Evolutionary conservation across 2,113 vertebrate species (phyloP), one percentile per base, ranked within the genome.

Genomic region (Forbesichthys agassizii): DNA sequence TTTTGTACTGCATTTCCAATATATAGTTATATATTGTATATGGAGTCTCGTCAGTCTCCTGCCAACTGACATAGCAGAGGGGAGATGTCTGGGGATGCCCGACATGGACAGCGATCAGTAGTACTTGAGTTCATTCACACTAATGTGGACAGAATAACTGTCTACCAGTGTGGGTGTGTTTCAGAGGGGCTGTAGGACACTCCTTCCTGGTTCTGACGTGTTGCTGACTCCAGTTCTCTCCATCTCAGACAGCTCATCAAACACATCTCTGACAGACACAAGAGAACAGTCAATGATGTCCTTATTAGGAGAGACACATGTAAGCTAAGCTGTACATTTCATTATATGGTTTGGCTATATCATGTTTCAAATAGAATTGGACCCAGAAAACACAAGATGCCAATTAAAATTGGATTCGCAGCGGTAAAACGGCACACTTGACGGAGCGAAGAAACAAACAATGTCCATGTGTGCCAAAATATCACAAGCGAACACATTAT

Each of bases 191-290:
- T 94, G 93, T 79, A 94, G 88, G 55, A 94, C 89, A 4, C 86
- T 93, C 51, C 92, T 84, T 10, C 80, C 88, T 6, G 83, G 78
- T 16, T 94, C 92, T 1, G 78, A 77, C 9, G 81, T 18, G 49
- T 69, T 47, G 65, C 53, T 74, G 13, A 68, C 73, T 65, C 89
- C 87, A 0, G 80, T 92, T 84, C 91, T 94, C 87, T 99, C 97
- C 64, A 94, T 92, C 89, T 99, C 98, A 13, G 95, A 91, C 75
- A 98, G 90, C 86, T 99, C 96, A 80, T 99, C 95, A 42, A 99
- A 98, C 84, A 98, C 93, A 51, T 98, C 96, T 86, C 98, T 99
- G 84, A 54, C 20, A 76, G 66, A 62, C 14, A 51, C 7, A 11
- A 33, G 12, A 13, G n/a, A 2, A 53, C 12, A 62, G 48, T 0